phyloP scores from a whole-genome alignment of 2,797 vertebrate species.

The Prionace glauca region DNA sequence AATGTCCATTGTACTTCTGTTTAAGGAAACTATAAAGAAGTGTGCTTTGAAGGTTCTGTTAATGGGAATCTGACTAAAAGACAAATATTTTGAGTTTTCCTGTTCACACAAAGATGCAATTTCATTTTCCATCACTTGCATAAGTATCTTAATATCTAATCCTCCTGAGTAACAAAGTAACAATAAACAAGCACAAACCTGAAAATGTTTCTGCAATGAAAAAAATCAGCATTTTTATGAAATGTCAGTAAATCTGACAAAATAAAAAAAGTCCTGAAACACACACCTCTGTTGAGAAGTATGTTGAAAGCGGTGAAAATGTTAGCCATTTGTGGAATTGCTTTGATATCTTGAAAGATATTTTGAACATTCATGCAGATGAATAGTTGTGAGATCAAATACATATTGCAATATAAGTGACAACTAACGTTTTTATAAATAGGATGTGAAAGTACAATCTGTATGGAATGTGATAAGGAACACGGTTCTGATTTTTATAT shows the following conservation, averaged over 20 bases:
- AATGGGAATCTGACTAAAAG: not conserved
- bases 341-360: not conserved
- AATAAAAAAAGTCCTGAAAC: not conserved
- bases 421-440: not conserved
- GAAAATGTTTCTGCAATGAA: not conserved
- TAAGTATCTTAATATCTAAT: not conserved
- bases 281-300: not conserved
- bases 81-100: not conserved
- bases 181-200: not conserved
- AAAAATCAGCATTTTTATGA: not conserved
- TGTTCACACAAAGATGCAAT: not conserved
- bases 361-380: slow-evolving; percentile 12
- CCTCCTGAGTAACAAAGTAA: not conserved
- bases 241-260: not conserved
- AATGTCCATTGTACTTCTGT: not conserved
- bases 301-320: not conserved
- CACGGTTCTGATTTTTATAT: slow-evolving; percentile 1
- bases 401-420: not conserved
- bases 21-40: not conserved
- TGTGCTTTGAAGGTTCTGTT: not conserved
- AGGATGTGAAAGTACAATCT: slow-evolving; percentile 7
- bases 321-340: not conserved
- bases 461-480: not conserved
- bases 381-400: not conserved
- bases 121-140: not conserved